Base-by-base conservation (phyloP, 2,888 invertebrate species). In the Aradus depressus region DNA sequence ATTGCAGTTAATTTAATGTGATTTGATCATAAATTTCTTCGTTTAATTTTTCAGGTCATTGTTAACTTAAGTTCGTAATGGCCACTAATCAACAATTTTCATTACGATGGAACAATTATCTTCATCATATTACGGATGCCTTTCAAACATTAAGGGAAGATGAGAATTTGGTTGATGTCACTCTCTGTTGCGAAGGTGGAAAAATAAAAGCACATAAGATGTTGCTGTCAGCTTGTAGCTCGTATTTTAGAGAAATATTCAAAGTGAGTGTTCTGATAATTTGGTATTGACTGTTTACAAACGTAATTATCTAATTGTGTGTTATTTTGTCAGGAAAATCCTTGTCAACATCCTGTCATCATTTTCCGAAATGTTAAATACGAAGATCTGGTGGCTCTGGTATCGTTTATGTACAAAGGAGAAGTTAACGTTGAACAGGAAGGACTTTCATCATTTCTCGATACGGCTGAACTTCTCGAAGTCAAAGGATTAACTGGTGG, bases 51-150 rank as follows among this genome's bases (percentile, higher is more conserved):
- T 8, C n/a, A n/a, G n/a, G n/a, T n/a, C n/a, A n/a, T n/a, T n/a
- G n/a, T n/a, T n/a, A n/a, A n/a, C 23, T 45, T 47, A 18, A 34
- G 25, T 16, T n/a, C 26, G 45, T 42, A 32, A 75, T 75, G 75
- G 72, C 73, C 61, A 70, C 78, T 68, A 78, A 79, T 66, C 82
- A 84, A 66, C 86, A 87, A 65, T 89, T 85, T 70, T 85, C 86
- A 58, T 72, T 89, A 60, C 80, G 85, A 59, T 89, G 89, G 89
- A 87, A 86, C 68, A 86, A 87, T 70, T 86, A 88, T 67, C 76
- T 83, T 65, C 67, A 80, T 76, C 70, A 70, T 68, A 80, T 89
- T 63, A 84, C 82, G 58, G 81, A 80, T 67, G 84, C 85, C 38
- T 81, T 89, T 64, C 84, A 84, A 67, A 75, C 79, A 58, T 72